Base-by-base conservation (phyloP, 2,113 vertebrate genomes). In the Glareola pratincola region DNA sequence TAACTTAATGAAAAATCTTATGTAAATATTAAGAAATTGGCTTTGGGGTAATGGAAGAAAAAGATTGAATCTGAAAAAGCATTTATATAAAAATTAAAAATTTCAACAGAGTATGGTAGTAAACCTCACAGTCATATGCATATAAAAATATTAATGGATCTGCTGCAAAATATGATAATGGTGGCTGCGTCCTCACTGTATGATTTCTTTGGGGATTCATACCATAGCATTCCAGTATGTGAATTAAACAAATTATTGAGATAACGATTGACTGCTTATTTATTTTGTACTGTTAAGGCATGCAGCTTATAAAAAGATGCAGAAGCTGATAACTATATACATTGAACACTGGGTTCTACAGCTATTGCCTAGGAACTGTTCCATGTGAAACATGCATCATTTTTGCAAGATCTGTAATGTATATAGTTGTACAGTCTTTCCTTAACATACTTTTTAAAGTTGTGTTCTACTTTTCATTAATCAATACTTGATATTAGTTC, bases 381-480 rank as follows among this genome's bases (percentile, higher is more conserved):
- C 85, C 7, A 2, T 6, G 85, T 60, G 81, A 85, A 90, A 74
- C 76, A 50, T 62, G 84, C 62, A 84, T 76, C 45, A 57, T 89
- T 97, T 98, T 78, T 88, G 91, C 84, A 77, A 56, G 36, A 92
- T 96, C 94, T 97, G 83, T 98, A 91, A 94, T 98, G 97, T 98
- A 97, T 97, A 98, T 97, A 98, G 82, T 95, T 98, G 98, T 98
- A 98, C 97, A 98, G 94, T 91, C 94, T 97, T 97, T 96, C 93
- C 93, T 83, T 97, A 96, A 93, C 91, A 75, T 92, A 95, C 95
- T 97, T 96, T 97, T 88, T 75, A 86, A 97, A 97, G 85, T 97
- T 97, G 95, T 98, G 95, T 97, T 98, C 94, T 98, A 90, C 95
- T 98, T 98, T 95, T 96, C 96, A 97, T 97, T 98, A 98, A 96